phyloP scores from a whole-genome alignment of 1,140 invertebrate genomes.

The Lucilia sericata region DNA sequence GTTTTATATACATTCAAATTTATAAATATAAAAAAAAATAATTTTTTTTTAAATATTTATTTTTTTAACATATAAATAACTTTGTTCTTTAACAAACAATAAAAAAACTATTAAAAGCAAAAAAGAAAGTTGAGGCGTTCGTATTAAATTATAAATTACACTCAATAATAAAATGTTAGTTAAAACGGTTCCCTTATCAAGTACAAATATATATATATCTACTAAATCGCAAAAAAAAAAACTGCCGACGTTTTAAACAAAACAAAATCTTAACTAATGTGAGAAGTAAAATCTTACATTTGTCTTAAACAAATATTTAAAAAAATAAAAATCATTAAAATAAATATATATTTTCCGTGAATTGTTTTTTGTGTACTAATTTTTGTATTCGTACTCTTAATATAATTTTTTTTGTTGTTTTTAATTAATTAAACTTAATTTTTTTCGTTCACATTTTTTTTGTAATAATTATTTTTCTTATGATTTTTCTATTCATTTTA shows the following conservation, averaged over 20 bases:
- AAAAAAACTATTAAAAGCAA: not conserved
- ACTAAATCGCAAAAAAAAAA: not conserved
- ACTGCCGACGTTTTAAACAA: not conserved
- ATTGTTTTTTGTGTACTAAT: conserved; percentile 43
- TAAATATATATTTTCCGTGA: conserved; percentile 36
- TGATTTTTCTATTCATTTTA: conserved; percentile 11
- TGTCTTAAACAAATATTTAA: not conserved
- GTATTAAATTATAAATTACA: conserved; percentile 21
- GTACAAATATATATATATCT: too few relatives aligned
- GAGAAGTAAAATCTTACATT: conserved; percentile 27
- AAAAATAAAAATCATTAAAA: not conserved
- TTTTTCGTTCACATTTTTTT: not conserved
- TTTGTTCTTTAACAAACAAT: conserved; percentile 8
- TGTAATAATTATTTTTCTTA: not conserved
- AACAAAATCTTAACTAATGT: not conserved
- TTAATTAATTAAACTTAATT: not conserved
- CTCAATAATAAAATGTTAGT: not conserved
- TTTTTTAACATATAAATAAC: conserved; percentile 19
- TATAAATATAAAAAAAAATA: not conserved
- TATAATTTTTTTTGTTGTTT: not conserved
- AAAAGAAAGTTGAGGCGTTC: conserved; percentile 39
- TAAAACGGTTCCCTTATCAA: not conserved
- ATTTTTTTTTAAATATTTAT: conserved; percentile 20
- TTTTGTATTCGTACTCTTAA: conserved; percentile 28
- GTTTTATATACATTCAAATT: not conserved